Percentiles rank a stretch among this genome's conserved stretches.
phyloP scores from a whole-genome alignment of 1,140 invertebrate species.

The Galendromus occidentalis region DNA sequence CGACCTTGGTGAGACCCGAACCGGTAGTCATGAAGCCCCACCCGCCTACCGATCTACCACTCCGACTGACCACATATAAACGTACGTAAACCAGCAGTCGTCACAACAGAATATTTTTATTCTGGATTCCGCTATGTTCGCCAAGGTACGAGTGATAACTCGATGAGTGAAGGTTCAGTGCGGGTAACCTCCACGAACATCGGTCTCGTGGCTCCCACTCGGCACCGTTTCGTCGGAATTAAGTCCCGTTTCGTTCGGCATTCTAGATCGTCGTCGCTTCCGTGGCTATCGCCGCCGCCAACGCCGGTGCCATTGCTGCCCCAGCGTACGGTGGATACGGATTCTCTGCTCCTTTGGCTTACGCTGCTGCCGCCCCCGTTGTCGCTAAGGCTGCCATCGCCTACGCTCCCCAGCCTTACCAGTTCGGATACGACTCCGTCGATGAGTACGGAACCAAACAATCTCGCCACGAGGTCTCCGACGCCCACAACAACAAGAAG shows the following conservation, averaged over 20 bases:
- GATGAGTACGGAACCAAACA: constrained; percentile 10
- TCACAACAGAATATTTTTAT: not conserved
- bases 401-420: constrained; percentile 7
- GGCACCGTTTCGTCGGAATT: not conserved
- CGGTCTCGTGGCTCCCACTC: not conserved
- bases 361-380: not conserved
- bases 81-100: not conserved
- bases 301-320: not conserved
- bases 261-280: constrained; percentile 6
- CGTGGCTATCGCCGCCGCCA: not conserved
- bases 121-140: not conserved
- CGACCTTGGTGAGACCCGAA: too few species aligned
- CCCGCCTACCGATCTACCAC: too few species aligned
- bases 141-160: not conserved
- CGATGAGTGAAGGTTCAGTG: not conserved
- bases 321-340: not conserved
- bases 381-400: constrained; percentile 2
- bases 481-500: constrained; percentile 8
- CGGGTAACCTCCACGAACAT: not conserved
- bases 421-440: constrained; percentile 1
- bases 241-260: not conserved
- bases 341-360: not conserved
- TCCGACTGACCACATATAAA: not conserved
- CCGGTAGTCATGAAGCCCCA: too few species aligned
- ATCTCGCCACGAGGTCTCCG: constrained; percentile 9